A percentile compares a stretch with the other conserved stretches of the same genome.
Conservation (phyloP, 2,113 vertebrate genomes). For the Motacilla alba region DNA sequence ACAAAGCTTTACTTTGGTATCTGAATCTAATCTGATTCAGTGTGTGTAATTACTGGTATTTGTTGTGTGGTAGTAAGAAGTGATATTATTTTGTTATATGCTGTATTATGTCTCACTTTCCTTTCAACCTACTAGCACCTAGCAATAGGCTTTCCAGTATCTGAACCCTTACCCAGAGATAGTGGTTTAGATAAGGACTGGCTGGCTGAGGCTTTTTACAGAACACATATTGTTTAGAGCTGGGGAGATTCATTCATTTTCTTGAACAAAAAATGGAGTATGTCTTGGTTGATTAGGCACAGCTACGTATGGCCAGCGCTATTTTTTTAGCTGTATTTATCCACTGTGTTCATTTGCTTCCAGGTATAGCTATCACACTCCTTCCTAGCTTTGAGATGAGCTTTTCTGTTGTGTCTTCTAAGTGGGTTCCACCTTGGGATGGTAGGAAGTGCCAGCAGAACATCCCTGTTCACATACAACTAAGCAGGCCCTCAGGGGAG, state of each 20-base stretch:
- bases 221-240: background rate
- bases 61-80: background rate
- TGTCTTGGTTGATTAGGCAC: background rate
- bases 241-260: background rate
- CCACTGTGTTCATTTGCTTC: background rate
- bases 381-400: background rate
- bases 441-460: background rate
- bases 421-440: background rate
- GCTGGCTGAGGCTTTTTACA: background rate
- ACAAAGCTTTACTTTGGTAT: slow-evolving; percentile 19
- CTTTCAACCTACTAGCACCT: background rate
- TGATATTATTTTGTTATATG: background rate
- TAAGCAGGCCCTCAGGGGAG: background rate
- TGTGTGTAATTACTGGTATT: background rate
- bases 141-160: slow-evolving; percentile 14
- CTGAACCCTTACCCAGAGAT: background rate
- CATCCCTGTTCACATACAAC: background rate
- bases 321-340: background rate
- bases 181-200: background rate
- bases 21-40: slow-evolving; percentile 35
- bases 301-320: background rate
- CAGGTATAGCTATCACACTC: background rate
- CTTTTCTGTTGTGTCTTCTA: background rate
- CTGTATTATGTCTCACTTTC: background rate
- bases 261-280: background rate